Conservation (phyloP, 1,140 invertebrate genomes). For the Trichomalopsis sarcophagae region DNA sequence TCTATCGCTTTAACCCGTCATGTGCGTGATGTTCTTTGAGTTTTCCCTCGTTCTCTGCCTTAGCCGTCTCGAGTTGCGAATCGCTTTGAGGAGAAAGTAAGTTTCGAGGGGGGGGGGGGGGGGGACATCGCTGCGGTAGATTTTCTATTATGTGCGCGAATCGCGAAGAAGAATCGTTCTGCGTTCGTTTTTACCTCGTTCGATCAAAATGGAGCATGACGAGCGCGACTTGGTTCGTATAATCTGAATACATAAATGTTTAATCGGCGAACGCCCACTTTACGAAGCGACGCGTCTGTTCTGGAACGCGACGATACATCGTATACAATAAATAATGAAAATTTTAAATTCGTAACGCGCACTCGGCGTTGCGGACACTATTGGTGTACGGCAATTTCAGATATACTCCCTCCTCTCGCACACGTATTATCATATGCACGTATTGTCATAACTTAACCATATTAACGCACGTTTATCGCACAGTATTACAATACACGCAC, state of each 20-base stretch:
- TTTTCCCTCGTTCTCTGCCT: not conserved
- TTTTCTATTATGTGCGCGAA: not conserved
- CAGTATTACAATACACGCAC: too few species aligned
- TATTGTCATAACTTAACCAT: too few species aligned
- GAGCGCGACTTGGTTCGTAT: not conserved
- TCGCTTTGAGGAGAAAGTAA: not conserved
- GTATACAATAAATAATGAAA: too few species aligned
- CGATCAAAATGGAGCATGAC: slow-evolving; percentile 27
- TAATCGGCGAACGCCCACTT: slow-evolving; percentile 44
- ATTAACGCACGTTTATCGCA: too few species aligned
- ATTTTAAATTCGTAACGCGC: too few species aligned
- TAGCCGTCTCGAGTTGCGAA: not conserved
- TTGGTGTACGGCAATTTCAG: too few species aligned
- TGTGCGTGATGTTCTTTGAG: not conserved
- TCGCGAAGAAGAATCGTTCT: not conserved
- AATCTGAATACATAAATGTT: slow-evolving; percentile 39
- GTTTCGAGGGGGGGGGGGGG: not conserved
- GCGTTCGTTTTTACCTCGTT: not conserved
- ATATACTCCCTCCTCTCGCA: too few species aligned
- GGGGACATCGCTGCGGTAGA: not conserved
- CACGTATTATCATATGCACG: too few species aligned
- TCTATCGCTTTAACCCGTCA: too few species aligned
- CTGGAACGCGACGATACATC: too few species aligned
- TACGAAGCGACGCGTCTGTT: not conserved
- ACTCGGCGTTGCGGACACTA: too few species aligned